Percentiles rank a stretch among this genome's conserved stretches.
Conservation (phyloP, 2,113 vertebrate genomes). For the Boleophthalmus pectinirostris region DNA sequence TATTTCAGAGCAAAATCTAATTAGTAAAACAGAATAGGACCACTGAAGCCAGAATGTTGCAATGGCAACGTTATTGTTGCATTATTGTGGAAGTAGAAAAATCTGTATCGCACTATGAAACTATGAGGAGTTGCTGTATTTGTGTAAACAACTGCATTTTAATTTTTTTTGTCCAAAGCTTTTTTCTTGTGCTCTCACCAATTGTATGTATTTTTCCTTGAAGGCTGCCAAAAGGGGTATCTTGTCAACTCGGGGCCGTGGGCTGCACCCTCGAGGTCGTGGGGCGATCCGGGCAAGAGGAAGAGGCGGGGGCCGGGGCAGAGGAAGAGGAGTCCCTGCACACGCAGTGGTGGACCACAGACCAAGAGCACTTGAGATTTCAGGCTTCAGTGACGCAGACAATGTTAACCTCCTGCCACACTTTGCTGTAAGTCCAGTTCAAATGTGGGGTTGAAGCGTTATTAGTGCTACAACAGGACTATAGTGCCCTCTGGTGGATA, state of each 20-base stretch:
- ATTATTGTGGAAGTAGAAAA: neutral
- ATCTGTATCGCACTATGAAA: too few relatives aligned
- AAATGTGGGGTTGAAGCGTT: neutral
- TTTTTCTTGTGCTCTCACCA: neutral
- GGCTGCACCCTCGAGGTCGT: conserved; percentile 81
- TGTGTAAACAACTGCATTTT: neutral
- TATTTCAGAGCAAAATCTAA: neutral
- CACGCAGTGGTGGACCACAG: conserved; percentile 92
- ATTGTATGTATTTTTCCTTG: neutral
- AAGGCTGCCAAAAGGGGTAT: conserved; percentile 95
- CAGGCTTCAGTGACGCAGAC: conserved; percentile 87
- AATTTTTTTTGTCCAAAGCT: neutral
- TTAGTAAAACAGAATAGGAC: neutral
- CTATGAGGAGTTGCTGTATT: neutral
- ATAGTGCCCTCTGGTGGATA: conserved; percentile 29
- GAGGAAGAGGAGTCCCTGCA: conserved; percentile 81
- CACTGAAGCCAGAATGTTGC: neutral
- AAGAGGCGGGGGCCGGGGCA: conserved; percentile 82
- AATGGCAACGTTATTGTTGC: neutral
- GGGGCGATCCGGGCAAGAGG: conserved; percentile 83
- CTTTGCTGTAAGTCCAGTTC: conserved; percentile 88
- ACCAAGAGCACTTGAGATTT: conserved; percentile 89
- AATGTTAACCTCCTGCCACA: conserved; percentile 91
- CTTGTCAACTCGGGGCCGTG: conserved; percentile 86
- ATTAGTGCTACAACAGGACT: neutral